Evolutionary conservation across 2,888 invertebrate species (phyloP), one percentile per base, ranked within the genome.

Genomic region (Acanthosepion pharaonis): DNA sequence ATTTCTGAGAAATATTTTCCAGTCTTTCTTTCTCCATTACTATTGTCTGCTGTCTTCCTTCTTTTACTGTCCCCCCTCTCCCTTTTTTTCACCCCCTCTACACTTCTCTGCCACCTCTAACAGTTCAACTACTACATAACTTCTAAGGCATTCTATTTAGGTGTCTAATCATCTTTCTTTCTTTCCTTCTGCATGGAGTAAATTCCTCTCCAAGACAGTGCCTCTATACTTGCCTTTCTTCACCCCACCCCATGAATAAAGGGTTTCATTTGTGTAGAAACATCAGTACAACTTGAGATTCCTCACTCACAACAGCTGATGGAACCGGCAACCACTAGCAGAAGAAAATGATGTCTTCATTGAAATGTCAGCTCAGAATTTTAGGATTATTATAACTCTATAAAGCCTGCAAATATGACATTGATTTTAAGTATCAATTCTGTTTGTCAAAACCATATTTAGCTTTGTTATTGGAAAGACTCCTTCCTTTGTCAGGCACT

Each of bases 271-370:
- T 78, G 78, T 78, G 33, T 78, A 33, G 78, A 15, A 78, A 78
- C 78, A 78, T 33, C 78, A 78, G n/a, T 78, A 78, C n/a, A 33
- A n/a, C 78, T 78, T 78, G n/a, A 78, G 33, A 78, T 78, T 78
- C 78, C 78, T 78, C n/a, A 78, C 78, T 78, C 33, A 78, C 78
- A 78, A 78, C 78, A 78, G 78, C 78, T 78, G 78, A 78, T 78
- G n/a, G 33, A n/a, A 11, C 78, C n/a, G n/a, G n/a, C 78, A 78
- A 78, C 78, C 78, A 78, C 78, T 78, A 78, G n/a, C 78, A 78
- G n/a, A 78, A 78, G n/a, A 78, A 78, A 78, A 78, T 78, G 78
- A 78, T 78, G 33, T n/a, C 78, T 78, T 78, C 78, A 78, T 78
- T 33, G 78, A 78, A 78, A 78, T 78, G 78, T 78, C 78, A 78